A percentile compares a stretch with the other conserved stretches of the same genome.
Conservation (phyloP, 2,113 vertebrate genomes). For the Polypterus bichir region DNA sequence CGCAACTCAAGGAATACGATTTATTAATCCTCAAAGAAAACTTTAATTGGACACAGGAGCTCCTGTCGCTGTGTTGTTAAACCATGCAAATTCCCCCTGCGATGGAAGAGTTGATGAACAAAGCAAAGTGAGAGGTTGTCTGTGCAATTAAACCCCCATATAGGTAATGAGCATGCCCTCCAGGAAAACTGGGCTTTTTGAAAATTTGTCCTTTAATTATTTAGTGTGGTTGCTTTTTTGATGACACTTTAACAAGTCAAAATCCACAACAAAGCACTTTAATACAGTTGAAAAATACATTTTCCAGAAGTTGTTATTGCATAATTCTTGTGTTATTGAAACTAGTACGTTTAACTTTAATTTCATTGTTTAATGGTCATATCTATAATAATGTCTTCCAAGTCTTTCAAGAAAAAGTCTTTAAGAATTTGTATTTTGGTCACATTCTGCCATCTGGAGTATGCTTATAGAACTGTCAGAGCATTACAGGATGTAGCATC, state of each 20-base stretch:
- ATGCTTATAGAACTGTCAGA: no score
- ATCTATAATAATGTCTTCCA: no score
- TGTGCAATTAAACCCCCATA: conserved; percentile 40
- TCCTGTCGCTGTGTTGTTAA: conserved; percentile 43
- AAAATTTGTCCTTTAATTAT: conserved; percentile 25
- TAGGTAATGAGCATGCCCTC: conserved; percentile 27
- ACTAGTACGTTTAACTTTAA: no score
- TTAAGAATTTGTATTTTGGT: no score
- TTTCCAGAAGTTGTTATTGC: no score
- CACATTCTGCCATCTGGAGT: no score
- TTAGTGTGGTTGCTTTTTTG: background rate
- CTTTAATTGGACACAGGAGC: conserved; percentile 46
- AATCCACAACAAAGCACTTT: no score
- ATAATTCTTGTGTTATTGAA: no score
- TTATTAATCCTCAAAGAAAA: conserved; percentile 51
- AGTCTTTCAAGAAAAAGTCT: no score
- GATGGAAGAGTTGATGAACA: conserved; percentile 31
- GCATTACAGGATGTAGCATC: no score
- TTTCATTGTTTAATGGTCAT: no score
- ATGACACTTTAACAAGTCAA: background rate
- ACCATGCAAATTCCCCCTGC: conserved; percentile 26
- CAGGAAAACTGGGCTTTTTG: conserved; percentile 19
- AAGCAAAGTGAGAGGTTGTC: conserved; percentile 30
- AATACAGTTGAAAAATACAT: no score
- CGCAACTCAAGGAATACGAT: conserved; percentile 40